Percentiles rank a stretch among this genome's conserved stretches.
phyloP scores from a whole-genome alignment of 1,140 invertebrate genomes.

The Megathymus violae region DNA sequence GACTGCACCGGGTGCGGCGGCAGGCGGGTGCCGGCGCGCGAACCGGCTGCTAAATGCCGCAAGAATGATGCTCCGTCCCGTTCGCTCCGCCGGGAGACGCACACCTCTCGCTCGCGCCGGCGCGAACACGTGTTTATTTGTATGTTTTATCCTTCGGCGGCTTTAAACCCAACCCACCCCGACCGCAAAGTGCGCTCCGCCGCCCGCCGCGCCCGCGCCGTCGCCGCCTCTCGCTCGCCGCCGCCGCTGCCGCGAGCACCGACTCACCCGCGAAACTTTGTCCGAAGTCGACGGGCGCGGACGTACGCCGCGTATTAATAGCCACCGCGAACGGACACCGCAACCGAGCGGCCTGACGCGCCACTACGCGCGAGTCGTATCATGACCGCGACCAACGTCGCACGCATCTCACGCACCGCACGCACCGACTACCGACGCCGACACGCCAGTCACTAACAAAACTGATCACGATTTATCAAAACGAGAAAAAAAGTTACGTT shows the following conservation, averaged over 20 bases:
- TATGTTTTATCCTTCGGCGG: constrained; percentile 85
- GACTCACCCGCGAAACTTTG: too few species aligned
- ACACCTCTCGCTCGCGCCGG: constrained; percentile 80
- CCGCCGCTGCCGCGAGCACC: constrained; percentile 64
- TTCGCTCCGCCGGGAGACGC: constrained; percentile 53
- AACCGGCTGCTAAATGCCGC: constrained; percentile 80
- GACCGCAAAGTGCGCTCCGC: constrained; percentile 82
- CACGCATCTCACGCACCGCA: constrained; percentile 58
- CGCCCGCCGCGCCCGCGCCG: constrained; percentile 75
- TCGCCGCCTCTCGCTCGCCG: constrained; percentile 77
- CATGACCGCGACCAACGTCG: constrained; percentile 57
- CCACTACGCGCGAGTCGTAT: constrained; percentile 65
- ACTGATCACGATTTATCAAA: constrained; percentile 43
- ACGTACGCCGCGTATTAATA: constrained; percentile 80
- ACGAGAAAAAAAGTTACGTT: constrained; percentile 48
- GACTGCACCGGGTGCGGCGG: constrained; percentile 40
- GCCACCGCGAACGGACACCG: constrained; percentile 73
- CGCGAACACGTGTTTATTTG: constrained; percentile 85
- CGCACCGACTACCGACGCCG: constrained; percentile 28
- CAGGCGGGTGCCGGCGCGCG: constrained; percentile 56
- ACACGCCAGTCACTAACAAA: constrained; percentile 39
- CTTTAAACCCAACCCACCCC: constrained; percentile 84
- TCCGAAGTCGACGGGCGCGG: too few species aligned
- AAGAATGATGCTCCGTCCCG: constrained; percentile 67
- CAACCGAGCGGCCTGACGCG: constrained; percentile 56